Base-by-base conservation (phyloP, 2,797 vertebrate species). In the Tolypeutes matacus region DNA sequence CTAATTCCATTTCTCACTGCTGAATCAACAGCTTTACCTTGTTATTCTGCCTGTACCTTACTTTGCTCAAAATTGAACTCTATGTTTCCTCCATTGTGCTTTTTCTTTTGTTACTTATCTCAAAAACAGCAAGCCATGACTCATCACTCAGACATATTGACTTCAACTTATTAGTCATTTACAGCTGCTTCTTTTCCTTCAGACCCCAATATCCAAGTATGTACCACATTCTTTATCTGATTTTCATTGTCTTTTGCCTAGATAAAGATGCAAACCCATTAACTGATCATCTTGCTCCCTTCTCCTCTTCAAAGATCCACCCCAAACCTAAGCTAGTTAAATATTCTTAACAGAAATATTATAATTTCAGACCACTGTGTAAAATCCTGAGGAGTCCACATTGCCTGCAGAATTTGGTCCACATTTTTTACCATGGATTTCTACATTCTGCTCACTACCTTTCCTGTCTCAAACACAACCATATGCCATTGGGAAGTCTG, bases 221-320 rank as follows among this genome's bases (percentile, higher is more conserved):
- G 7, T 31, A 12, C 56, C 10, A 31, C 34, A 17, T 72, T 56
- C 18, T 14, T 53, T 14, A 21, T 93, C 29, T 82, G 12, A 5
- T 34, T 76, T 7, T 96, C 31, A 46, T 53, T 23, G 17, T 83
- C 4, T 67, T 29, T 58, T 49, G 58, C 73, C 62, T 64, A 51
- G 60, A 75, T 21, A 91, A 91, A 92, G 29, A 84, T 25, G 49
- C 20, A 77, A 88, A 39, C n/a, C 10, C 15, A 15, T 85, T 82
- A 82, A 27, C 14, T 60, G 65, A 82, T 72, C 34, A 23, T 67
- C 10, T 20, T 64, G 4, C 25, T 77, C 67, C 5, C n/a, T 64
- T 67, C 42, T 78, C 1, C 6, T 69, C 23, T 64, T 85, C 53
- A 27, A 86, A 84, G 46, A 53, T 60, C 10, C 13, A 36, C 18